Evolutionary conservation across 2,888 invertebrate species (phyloP), one percentile per base, ranked within the genome.

Genomic region (Drosophila parthenogenetica): DNA sequence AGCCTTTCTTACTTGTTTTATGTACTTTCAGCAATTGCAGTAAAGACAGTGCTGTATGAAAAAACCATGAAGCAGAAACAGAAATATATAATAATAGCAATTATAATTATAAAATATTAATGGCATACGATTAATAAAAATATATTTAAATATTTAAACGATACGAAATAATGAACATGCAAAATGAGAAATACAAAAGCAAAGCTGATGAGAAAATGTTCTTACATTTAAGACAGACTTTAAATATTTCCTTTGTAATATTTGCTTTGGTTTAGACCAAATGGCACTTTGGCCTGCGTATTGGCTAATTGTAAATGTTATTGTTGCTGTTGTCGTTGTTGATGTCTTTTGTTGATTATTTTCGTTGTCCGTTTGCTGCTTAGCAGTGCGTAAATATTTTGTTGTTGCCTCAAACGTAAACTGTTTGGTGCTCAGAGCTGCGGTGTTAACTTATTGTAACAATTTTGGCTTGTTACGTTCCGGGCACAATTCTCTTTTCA

Each of bases 1-100:
- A n/a, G n/a, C n/a, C n/a, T n/a, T n/a, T n/a, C n/a, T n/a, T n/a
- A n/a, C n/a, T n/a, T n/a, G n/a, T n/a, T n/a, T 58, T 45, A 65
- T 49, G 54, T 57, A 53, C 63, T 55, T 54, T 59, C 54, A 50
- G 46, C 40, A 17, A 54, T 51, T 59, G 42, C 48, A 64, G 51
- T 35, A 29, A 53, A 46, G 16, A 48, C 16, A 46, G 40, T 13
- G 43, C 16, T 42, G 43, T 13, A 37, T 43, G 35, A 10, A 32
- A 48, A 35, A n/a, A 25, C 64, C 61, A 67, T 71, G 64, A 66
- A 61, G 58, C 63, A 48, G 61, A 53, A 17, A 40, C 48, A 62
- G 55, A 64, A 57, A 43, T 19, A 46, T 11, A 10, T 48, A 22
- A 25, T 10, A 40, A 22, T 14, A 32, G 19, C 14, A 29, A 42